Conservation (phyloP, 2,113 vertebrate genomes). For the Caloenas nicobarica region DNA sequence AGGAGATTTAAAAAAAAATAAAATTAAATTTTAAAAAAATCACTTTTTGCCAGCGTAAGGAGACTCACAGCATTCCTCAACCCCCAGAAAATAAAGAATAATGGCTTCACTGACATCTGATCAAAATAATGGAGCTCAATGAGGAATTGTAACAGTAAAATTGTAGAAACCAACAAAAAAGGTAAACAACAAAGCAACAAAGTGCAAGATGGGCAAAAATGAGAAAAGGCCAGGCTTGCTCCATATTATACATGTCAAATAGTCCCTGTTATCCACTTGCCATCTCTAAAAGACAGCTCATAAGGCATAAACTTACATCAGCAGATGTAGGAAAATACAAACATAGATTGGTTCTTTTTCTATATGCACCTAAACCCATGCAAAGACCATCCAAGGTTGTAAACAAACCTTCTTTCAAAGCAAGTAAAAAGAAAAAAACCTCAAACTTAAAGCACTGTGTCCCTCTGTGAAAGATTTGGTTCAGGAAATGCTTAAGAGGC, state of each 20-base stretch:
- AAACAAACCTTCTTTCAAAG: background rate
- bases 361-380: background rate
- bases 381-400: background rate
- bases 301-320: background rate
- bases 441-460: background rate
- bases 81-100: background rate
- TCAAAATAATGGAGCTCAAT: background rate
- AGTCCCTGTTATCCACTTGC: background rate
- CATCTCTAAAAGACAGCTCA: background rate
- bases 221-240: background rate
- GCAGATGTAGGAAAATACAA: background rate
- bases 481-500: background rate
- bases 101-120: background rate
- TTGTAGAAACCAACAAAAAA: background rate
- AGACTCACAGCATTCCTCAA: rapidly evolving
- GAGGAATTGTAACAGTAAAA: background rate
- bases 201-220: background rate
- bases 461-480: background rate
- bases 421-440: background rate
- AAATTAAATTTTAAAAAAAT: background rate
- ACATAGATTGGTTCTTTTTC: background rate
- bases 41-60: background rate
- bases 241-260: rapidly evolving
- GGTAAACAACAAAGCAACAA: background rate
- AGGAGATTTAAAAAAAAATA: background rate